Conservation (phyloP, 2,797 vertebrate species). For the Trematocara caparti region DNA sequence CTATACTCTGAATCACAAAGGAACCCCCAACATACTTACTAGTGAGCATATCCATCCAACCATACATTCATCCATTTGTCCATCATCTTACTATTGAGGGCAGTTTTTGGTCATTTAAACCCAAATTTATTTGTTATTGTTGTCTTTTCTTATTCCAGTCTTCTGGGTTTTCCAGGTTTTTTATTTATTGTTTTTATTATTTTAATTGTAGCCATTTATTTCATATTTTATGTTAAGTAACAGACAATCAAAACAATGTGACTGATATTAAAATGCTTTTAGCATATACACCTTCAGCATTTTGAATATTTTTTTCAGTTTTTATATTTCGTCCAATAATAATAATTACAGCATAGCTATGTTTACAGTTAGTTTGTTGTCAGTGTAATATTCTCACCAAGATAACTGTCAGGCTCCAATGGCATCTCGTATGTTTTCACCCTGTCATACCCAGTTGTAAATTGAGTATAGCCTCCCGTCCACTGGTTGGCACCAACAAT, state of each 20-base stretch:
- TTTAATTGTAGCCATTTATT: not conserved
- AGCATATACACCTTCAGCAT: not conserved
- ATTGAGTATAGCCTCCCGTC: slow-evolving; percentile 63
- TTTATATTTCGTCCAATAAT: fast-evolving
- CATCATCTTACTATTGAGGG: not conserved
- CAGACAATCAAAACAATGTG: not conserved
- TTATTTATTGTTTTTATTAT: not conserved
- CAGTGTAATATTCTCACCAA: slow-evolving; percentile 47
- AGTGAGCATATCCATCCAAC: not conserved
- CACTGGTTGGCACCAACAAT: slow-evolving; percentile 71
- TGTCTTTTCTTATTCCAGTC: not conserved
- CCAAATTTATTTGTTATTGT: not conserved
- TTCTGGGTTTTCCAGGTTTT: not conserved
- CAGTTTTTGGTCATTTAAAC: not conserved
- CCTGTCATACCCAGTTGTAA: fast-evolving
- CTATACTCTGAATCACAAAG: not conserved
- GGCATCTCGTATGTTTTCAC: not conserved
- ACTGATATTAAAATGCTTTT: not conserved
- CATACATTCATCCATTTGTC: not conserved
- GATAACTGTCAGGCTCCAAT: slow-evolving; percentile 62
- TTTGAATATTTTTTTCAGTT: not conserved
- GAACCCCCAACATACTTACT: not conserved
- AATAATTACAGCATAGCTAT: not conserved
- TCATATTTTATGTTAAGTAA: not conserved
- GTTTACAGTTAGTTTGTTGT: not conserved